Conservation (phyloP, 2,888 invertebrate genomes). For the Microctonus brassicae region DNA sequence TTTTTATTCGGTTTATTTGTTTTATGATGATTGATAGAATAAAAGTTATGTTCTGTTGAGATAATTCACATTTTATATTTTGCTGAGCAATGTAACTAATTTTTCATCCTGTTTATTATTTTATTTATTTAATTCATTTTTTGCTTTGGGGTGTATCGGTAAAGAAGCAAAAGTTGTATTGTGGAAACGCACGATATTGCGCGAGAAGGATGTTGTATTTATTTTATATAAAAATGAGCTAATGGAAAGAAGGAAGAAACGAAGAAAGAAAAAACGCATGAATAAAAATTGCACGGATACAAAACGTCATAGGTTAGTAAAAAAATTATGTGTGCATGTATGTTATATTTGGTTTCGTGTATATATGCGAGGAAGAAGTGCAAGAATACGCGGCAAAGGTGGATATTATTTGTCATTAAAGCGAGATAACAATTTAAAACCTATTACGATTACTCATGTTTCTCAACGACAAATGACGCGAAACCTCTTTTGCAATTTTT, state of each 20-base stretch:
- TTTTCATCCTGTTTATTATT: background rate
- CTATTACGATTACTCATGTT: slow-evolving; percentile 65
- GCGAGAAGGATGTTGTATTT: background rate
- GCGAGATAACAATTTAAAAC: slow-evolving; percentile 67
- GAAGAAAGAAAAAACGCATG: slow-evolving; percentile 16
- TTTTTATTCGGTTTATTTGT: background rate
- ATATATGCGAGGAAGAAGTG: slow-evolving; percentile 6
- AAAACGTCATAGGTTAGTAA: slow-evolving; percentile 6
- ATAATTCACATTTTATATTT: background rate
- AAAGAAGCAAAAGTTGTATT: background rate
- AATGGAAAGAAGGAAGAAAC: slow-evolving; percentile 7
- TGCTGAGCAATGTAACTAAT: background rate
- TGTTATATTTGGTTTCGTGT: too few relatives aligned
- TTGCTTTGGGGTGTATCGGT: too few relatives aligned
- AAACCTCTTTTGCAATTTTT: slow-evolving; percentile 37
- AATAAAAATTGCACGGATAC: slow-evolving; percentile 13
- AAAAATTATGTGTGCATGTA: slow-evolving; percentile 34
- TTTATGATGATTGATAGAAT: background rate
- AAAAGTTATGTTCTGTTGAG: background rate
- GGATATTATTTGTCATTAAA: slow-evolving; percentile 66
- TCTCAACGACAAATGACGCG: slow-evolving; percentile 34
- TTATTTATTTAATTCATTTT: background rate
- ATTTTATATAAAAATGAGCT: background rate
- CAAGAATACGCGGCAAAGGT: slow-evolving; percentile 44
- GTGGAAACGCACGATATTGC: background rate